phyloP scores from a whole-genome alignment of 2,113 vertebrate genomes.

The Pandion haliaetus region DNA sequence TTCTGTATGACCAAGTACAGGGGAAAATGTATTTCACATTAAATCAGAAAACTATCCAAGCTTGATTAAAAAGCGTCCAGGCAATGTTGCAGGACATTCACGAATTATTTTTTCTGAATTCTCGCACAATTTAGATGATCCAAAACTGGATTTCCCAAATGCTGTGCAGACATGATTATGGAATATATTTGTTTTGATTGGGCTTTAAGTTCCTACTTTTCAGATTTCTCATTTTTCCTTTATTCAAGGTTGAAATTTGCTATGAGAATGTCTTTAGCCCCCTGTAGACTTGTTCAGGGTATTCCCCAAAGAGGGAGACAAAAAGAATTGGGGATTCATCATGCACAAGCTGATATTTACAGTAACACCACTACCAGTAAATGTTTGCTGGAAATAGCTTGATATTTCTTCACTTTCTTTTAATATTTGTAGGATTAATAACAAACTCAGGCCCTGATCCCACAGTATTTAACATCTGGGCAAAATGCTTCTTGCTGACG shows the following conservation, averaged over 20 bases:
- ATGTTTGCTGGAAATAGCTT: neutral
- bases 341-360: neutral
- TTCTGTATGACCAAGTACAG: neutral
- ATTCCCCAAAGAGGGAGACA: neutral
- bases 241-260: neutral
- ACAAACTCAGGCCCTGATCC: constrained; percentile 1
- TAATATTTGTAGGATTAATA: constrained; percentile 1
- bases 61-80: neutral
- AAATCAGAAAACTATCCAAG: neutral
- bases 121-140: neutral
- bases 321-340: neutral
- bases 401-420: constrained; percentile 3
- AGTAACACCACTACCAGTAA: neutral
- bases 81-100: neutral
- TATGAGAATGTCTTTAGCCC: neutral
- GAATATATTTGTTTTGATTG: neutral
- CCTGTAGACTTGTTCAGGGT: neutral
- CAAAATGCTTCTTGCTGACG: neutral
- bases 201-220: neutral
- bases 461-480: neutral
- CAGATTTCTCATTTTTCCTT: neutral
- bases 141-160: neutral
- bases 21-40: neutral
- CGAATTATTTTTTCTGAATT: neutral
- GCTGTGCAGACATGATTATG: neutral